Percentiles rank a stretch among this genome's conserved stretches.
phyloP scores from a whole-genome alignment of 2,888 invertebrate species.

The Acholoe squamosa region DNA sequence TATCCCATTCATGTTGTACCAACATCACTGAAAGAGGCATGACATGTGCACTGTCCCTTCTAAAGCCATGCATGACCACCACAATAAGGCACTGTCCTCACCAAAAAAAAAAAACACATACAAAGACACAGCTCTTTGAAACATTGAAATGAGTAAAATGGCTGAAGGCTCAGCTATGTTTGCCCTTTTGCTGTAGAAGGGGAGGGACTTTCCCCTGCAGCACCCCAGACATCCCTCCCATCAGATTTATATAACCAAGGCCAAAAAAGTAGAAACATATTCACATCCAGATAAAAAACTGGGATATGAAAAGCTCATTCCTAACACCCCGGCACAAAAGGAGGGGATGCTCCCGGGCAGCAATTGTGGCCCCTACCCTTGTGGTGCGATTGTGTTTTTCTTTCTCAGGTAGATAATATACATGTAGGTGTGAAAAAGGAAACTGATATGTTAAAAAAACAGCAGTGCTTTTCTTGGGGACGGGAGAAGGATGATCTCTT shows the following conservation, averaged over 20 bases:
- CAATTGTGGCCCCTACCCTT: background rate
- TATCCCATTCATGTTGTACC: slow-evolving; percentile 7
- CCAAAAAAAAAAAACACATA: background rate
- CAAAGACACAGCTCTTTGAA: background rate
- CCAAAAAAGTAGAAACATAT: slow-evolving; percentile 8
- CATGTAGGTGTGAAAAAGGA: too few relatives aligned
- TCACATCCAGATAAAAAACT: too few relatives aligned
- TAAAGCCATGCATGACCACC: background rate
- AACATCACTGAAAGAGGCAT: slow-evolving; percentile 1
- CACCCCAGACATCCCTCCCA: background rate
- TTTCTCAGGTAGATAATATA: too few relatives aligned
- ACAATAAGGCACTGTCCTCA: background rate
- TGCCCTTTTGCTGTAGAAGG: background rate
- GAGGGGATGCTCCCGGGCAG: background rate
- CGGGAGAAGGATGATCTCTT: too few relatives aligned
- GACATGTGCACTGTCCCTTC: background rate
- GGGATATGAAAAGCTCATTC: background rate
- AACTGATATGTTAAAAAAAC: too few relatives aligned
- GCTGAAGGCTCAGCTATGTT: background rate
- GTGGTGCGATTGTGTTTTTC: background rate
- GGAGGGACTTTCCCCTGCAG: background rate
- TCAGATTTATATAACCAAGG: background rate
- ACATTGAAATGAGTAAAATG: background rate
- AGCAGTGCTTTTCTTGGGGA: too few relatives aligned
- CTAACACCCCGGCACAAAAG: background rate